Percentiles rank a stretch among this genome's conserved stretches.
Conservation (phyloP, 2,888 invertebrate species). For the Siphonodentalium dalli region DNA sequence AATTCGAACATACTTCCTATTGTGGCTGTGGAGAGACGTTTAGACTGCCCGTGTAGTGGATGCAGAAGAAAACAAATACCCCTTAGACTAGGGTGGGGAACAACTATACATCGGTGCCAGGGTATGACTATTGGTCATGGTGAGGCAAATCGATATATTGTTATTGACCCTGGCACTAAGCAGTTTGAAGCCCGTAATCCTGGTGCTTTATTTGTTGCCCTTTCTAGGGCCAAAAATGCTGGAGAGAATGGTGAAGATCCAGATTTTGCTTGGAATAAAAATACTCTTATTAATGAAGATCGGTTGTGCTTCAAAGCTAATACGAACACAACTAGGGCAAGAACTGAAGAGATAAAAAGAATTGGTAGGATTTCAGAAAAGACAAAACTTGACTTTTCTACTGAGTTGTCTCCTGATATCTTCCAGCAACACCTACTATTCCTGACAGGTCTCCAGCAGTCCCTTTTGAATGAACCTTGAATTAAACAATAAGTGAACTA, state of each 20-base stretch:
- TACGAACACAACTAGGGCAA: constrained; percentile 19
- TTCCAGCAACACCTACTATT: too few species aligned
- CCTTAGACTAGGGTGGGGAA: constrained; percentile 29
- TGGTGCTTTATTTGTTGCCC: constrained; percentile 31
- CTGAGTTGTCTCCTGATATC: too few species aligned
- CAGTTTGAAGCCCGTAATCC: constrained; percentile 29
- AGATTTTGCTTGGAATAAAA: constrained; percentile 32
- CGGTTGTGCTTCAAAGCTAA: constrained; percentile 22
- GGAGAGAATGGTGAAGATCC: constrained; percentile 13
- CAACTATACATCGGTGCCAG: constrained; percentile 28
- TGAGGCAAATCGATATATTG: constrained; percentile 15
- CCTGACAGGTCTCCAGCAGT: too few species aligned
- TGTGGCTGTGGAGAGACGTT: constrained; percentile 21
- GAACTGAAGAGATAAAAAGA: constrained; percentile 16
- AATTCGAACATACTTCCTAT: constrained; percentile 24
- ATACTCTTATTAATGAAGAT: constrained; percentile 24
- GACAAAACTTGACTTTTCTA: too few species aligned
- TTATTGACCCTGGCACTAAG: constrained; percentile 20
- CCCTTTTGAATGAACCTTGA: too few species aligned
- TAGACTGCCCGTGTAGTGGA: constrained; percentile 21
- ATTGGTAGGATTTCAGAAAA: too few species aligned
- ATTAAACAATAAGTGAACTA: too few species aligned
- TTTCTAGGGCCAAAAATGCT: constrained; percentile 27
- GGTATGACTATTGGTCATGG: constrained; percentile 28
- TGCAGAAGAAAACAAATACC: constrained; percentile 29